These are phyloP conservation scores for Trachelus stipa DNA, from an alignment of 2,888 invertebrate genomes.

Conservation along the genomic window DNA sequence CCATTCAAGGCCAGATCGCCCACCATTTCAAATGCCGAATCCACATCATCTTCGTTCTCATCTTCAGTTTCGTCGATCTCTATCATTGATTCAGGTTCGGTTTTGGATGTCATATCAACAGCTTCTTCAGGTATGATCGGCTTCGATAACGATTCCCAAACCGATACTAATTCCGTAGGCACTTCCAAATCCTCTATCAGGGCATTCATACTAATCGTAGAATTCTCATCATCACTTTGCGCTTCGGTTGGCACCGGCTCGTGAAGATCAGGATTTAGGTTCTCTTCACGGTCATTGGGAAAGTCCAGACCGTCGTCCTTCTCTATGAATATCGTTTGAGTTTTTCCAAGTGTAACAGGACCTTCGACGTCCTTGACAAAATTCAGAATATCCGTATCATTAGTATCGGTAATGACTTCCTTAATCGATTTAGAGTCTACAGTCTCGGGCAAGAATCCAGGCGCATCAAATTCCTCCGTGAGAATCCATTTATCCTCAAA, in stretches of 20 bases:
- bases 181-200: not conserved
- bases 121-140: slow-evolving; percentile 68
- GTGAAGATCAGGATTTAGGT: slow-evolving; percentile 36
- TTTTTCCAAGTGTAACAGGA: not conserved
- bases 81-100: not conserved
- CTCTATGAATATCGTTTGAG: slow-evolving; percentile 33
- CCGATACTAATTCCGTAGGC: not conserved
- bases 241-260: slow-evolving; percentile 70
- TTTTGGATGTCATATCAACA: slow-evolving; percentile 65
- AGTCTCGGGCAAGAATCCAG: not conserved
- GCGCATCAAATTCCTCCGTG: not conserved
- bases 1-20: slow-evolving; percentile 6
- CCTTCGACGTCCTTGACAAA: not conserved
- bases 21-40: slow-evolving; percentile 5
- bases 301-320: slow-evolving; percentile 49
- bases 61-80: slow-evolving; percentile 15
- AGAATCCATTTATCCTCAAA: not conserved
- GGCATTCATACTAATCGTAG: not conserved
- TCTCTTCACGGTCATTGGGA: slow-evolving; percentile 47
- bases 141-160: not conserved
- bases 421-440: not conserved
- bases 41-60: slow-evolving; percentile 7
- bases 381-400: not conserved
- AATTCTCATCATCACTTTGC: not conserved
- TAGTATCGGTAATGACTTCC: not conserved